Conservation (phyloP, 2,113 vertebrate species). For the Oceanites oceanicus region DNA sequence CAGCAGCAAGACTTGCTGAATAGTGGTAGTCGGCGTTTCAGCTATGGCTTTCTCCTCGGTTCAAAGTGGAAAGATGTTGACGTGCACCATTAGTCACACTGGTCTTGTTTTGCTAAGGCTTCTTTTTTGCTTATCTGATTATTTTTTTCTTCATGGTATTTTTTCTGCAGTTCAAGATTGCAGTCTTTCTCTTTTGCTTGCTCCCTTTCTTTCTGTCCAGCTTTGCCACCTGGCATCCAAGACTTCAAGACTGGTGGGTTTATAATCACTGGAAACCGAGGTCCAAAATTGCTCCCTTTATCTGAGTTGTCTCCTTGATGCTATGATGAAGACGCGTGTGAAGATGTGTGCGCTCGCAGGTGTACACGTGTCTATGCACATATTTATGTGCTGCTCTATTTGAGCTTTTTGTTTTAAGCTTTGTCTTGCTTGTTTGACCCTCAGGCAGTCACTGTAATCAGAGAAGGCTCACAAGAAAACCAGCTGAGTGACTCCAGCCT, state of each 20-base stretch:
- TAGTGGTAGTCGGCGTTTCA: fast-evolving
- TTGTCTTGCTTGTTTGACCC: background rate
- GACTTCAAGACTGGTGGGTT: no score
- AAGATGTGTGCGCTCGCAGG: fast-evolving
- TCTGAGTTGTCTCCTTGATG: no score
- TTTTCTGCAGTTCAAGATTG: no score
- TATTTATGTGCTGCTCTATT: background rate
- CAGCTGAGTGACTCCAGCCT: background rate
- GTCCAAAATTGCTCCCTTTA: no score
- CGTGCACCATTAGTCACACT: background rate
- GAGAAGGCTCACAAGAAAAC: background rate
- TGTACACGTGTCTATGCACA: background rate
- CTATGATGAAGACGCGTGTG: fast-evolving
- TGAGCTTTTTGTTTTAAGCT: background rate
- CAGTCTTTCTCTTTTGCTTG: no score
- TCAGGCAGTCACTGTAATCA: background rate
- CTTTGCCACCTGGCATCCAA: no score
- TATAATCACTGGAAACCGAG: no score
- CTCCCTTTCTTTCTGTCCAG: no score
- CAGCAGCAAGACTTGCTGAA: background rate
- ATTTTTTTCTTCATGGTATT: no score
- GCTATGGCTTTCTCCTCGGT: background rate
- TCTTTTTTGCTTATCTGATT: no score
- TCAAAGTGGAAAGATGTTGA: background rate
- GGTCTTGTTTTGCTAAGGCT: background rate